Conservation (phyloP, 2,888 invertebrate species). For the Drosophila longiperda region DNA sequence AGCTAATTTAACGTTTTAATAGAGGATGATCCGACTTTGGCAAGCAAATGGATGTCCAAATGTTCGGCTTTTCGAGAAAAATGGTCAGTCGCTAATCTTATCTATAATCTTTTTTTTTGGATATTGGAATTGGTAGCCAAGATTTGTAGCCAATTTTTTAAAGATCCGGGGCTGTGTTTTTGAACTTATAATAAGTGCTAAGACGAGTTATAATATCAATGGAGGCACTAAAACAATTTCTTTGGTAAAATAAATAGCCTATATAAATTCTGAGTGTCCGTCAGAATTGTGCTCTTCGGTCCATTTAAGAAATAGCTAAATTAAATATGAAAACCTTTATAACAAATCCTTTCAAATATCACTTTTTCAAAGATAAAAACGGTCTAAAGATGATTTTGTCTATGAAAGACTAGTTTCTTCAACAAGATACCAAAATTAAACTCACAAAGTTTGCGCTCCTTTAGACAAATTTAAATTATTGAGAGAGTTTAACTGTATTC, state of each 20-base stretch:
- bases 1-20: neutral
- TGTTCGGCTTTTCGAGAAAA: neutral
- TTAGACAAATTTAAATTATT: neutral
- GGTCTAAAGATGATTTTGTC: neutral
- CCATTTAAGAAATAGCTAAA: neutral
- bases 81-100: neutral
- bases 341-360: neutral
- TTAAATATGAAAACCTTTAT: rapidly evolving
- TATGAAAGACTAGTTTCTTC: neutral
- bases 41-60: neutral
- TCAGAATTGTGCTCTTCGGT: neutral
- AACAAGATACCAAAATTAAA: neutral
- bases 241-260: neutral
- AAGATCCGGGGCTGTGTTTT: neutral
- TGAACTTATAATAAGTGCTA: neutral
- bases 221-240: neutral
- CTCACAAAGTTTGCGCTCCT: neutral
- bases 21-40: neutral
- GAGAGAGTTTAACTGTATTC: neutral
- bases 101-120: neutral
- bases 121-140: neutral
- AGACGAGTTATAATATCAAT: neutral
- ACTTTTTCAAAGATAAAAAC: neutral
- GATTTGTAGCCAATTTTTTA: neutral
- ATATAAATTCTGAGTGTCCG: neutral